Base-by-base conservation (phyloP, 2,888 invertebrate species). In the Octonoba sinensis region DNA sequence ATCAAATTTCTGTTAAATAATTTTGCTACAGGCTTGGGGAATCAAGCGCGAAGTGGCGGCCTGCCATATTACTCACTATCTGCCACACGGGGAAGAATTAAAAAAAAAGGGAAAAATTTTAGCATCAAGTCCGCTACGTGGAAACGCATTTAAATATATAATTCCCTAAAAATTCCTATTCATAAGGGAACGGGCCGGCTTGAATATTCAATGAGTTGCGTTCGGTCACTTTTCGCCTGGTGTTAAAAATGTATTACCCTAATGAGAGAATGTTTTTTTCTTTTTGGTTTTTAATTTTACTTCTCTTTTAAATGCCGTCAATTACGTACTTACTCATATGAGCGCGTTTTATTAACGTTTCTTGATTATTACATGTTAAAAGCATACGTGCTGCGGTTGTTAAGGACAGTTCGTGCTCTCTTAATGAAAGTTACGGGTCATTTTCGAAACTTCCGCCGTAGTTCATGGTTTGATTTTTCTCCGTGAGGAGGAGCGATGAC, bases 231-330 rank as follows among this genome's bases (percentile, higher is more conserved):
- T 73, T 73, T 66, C 36, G 51, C 46, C 51, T 46, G 36, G 47
- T 60, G 67, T 72, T 67, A 66, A 79, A 62, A 79, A 79, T 79
- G 79, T 79, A 71, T 79, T 79, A 79, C 54, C 67, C n/a, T 79
- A 79, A 79, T 79, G 72, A 79, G 60, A 60, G 62, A 24, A 8
- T 15, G 0, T 1, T 62, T 36, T 16, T 20, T 62, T 24, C 36
- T 62, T 27, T 27, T 62, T 16, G 3, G n/a, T 18, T 15, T 24
- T 62, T 24, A 36, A 15, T 36, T 36, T 15, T 64, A 15, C 16
- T 22, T 24, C 2, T 22, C 46, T 65, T 49, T 49, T 46, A 62
- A 65, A 65, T n/a, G 65, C 15, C 18, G 12, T 54, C 54, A 54
- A 20, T 54, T 54, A 16, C 54, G 20, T 54, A 18, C 54, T 54